A percentile compares a stretch with the other conserved stretches of the same genome.
These are phyloP conservation scores for Clivina fossor DNA, from an alignment of 2,888 invertebrate species.

Conservation along the genomic window DNA sequence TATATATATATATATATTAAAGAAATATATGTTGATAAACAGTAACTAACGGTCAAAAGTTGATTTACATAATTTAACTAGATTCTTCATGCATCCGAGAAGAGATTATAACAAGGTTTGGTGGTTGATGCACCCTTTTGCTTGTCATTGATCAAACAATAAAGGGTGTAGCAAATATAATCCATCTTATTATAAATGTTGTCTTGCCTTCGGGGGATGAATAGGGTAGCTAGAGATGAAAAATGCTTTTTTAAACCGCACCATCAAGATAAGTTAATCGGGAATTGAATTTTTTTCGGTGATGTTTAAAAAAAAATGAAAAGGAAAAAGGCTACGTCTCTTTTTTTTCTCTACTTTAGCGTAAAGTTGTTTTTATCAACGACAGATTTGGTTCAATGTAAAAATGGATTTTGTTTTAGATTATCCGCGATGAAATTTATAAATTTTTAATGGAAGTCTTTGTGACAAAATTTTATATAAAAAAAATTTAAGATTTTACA, in stretches of 20 bases:
- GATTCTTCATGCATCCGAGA: constrained; percentile 47
- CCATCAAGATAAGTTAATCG: constrained; percentile 27
- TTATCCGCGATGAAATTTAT: too few relatives aligned
- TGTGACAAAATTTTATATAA: too few relatives aligned
- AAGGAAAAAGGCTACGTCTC: background rate
- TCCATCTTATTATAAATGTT: constrained; percentile 30
- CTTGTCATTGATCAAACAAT: constrained; percentile 30
- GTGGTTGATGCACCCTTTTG: constrained; percentile 22
- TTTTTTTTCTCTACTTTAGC: background rate
- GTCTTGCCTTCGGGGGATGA: constrained; percentile 14
- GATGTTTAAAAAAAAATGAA: background rate
- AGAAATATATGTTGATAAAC: too few relatives aligned
- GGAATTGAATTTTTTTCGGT: constrained; percentile 22
- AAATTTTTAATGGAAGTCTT: too few relatives aligned
- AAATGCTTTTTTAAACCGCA: constrained; percentile 30
- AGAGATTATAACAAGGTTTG: too few relatives aligned
- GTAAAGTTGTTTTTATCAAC: too few relatives aligned
- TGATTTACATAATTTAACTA: constrained; percentile 50
- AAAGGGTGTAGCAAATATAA: constrained; percentile 27
- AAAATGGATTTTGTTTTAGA: too few relatives aligned
- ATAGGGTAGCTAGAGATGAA: too few relatives aligned
- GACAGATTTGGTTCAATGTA: too few relatives aligned
- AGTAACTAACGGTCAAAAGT: background rate
- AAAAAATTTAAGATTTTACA: too few relatives aligned
- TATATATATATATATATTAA: too few relatives aligned